Conservation (phyloP, 2,888 invertebrate species). For the Brachypterus glaber region DNA sequence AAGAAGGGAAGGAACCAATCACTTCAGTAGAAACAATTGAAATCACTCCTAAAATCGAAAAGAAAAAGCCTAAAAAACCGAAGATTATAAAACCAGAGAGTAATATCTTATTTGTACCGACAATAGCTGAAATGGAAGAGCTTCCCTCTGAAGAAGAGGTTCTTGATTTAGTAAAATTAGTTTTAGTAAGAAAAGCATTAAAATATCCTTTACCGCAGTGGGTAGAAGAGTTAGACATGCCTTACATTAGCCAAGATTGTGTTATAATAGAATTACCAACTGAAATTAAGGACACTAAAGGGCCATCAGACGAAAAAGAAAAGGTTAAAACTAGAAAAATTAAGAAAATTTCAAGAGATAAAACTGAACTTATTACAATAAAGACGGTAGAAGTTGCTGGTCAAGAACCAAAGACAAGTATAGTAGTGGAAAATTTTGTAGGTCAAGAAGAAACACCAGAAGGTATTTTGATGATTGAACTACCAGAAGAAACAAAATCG, state of each 20-base stretch:
- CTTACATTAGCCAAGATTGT: constrained; percentile 16
- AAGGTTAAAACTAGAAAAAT: constrained; percentile 28
- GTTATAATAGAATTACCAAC: constrained; percentile 30
- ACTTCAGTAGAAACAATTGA: constrained; percentile 5
- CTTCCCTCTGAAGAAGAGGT: constrained; percentile 26
- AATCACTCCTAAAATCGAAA: constrained; percentile 22
- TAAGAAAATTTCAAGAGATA: constrained; percentile 30
- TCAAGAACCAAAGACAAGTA: constrained; percentile 26
- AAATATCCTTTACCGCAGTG: constrained; percentile 28
- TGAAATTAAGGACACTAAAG: constrained; percentile 30
- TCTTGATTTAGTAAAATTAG: constrained; percentile 31
- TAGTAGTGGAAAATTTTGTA: constrained; percentile 24
- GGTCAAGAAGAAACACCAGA: constrained; percentile 16
- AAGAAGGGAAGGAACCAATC: constrained; percentile 26
- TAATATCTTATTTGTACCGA: constrained; percentile 33
- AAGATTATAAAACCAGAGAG: constrained; percentile 19
- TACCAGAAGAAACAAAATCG: constrained; percentile 36
- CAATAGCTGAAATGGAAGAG: constrained; percentile 31
- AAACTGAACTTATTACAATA: constrained; percentile 41
- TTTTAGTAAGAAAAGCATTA: constrained; percentile 32
- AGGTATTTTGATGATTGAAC: constrained; percentile 27
- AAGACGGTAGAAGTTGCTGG: constrained; percentile 29
- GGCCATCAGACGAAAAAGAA: constrained; percentile 28
- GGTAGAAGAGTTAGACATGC: constrained; percentile 26
- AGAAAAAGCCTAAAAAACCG: constrained; percentile 25